Evolutionary conservation across 2,888 invertebrate species (phyloP), one percentile per base, ranked within the genome.

Genomic region (Sarcophaga subvicina): DNA sequence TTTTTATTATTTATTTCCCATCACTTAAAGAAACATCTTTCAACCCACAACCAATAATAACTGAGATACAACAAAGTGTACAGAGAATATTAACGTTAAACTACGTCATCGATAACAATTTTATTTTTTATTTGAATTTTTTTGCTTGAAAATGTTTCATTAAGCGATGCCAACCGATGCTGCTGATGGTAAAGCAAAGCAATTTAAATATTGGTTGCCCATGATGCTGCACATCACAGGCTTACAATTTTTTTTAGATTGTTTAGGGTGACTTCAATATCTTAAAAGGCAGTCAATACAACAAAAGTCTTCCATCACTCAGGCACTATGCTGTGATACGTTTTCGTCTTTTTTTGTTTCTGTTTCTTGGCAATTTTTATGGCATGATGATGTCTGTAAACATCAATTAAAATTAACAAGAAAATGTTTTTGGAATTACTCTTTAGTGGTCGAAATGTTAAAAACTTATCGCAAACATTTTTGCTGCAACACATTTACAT

Each of bases 381-480:
- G 78, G 73, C 83, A 83, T 67, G 87, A 81, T 81, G 84, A 87
- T 79, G 84, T 87, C 84, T 84, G 84, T 84, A 84, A 87, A 84
- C 84, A 87, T 87, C 87, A 87, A 87, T 87, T 87, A 84, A 87
- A 87, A 87, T 84, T 84, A 84, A 87, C 84, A 87, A 87, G 87
- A 87, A 82, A 87, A 84, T 84, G 84, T 79, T 83, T 80, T 83
- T 84, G 87, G 67, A 84, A 82, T 87, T 79, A 87, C 87, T 84
- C 71, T 79, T 82, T 84, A 84, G 84, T 87, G 87, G 84, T 87
- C 87, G 72, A 82, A 87, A 84, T 84, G 87, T 87, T 84, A 75
- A 84, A 76, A 54, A 14, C 79, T 81, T 84, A 87, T 87, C 87
- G 73, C 78, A 84, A 84, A 87, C 69, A 79, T 76, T 79, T 72